These are phyloP conservation scores for Trichechus manatus DNA, from an alignment of 2,113 vertebrate genomes.

Conservation along the genomic window DNA sequence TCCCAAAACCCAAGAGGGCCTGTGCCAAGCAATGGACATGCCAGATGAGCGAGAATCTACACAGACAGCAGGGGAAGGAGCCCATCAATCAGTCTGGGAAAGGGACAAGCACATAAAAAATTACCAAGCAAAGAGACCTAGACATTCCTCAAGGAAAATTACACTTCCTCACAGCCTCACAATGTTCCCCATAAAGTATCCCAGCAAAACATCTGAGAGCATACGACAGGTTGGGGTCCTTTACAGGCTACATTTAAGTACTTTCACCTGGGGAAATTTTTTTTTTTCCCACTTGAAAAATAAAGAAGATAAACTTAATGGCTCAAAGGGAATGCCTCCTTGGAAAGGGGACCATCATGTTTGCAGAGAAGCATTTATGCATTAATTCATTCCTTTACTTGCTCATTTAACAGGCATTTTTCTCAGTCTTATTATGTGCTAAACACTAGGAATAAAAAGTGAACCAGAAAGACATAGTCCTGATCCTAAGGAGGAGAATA, in stretches of 20 bases:
- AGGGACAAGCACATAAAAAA: slow-evolving; percentile 66
- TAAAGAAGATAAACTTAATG: background rate
- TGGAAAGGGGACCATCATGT: background rate
- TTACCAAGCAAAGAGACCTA: slow-evolving; percentile 10
- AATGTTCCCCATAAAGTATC: background rate
- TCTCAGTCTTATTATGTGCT: background rate
- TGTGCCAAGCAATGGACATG: accelerated
- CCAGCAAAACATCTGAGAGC: background rate
- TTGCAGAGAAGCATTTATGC: background rate
- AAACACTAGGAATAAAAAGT: background rate
- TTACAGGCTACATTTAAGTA: slow-evolving; percentile 39
- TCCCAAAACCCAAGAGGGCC: background rate
- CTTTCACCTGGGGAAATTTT: slow-evolving; percentile 56
- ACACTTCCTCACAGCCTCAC: slow-evolving; percentile 31
- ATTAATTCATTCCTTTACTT: background rate
- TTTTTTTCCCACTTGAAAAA: slow-evolving; percentile 33
- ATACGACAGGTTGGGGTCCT: background rate
- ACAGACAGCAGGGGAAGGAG: background rate
- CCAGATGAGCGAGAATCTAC: background rate
- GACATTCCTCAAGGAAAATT: slow-evolving; percentile 58
- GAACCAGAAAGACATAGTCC: background rate
- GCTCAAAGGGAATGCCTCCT: background rate
- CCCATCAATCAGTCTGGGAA: slow-evolving; percentile 34
- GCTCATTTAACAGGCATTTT: background rate
- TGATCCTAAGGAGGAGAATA: accelerated